Percentiles rank a stretch among this genome's conserved stretches.
Evolutionary conservation across 2,797 vertebrate genomes (phyloP).

Genomic region (Bucorvus abyssinicus): DNA sequence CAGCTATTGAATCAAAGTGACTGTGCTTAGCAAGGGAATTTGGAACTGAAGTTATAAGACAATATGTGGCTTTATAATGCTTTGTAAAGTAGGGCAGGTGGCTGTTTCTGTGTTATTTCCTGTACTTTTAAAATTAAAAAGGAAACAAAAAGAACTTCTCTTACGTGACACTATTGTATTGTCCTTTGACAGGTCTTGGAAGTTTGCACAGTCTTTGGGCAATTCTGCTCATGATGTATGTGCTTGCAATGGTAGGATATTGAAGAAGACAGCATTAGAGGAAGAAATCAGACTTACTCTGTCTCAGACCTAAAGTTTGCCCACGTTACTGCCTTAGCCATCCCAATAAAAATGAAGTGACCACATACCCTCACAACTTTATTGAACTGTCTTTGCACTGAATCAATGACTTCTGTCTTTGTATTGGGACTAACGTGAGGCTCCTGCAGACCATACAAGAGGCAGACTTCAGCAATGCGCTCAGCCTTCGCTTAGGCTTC

Average conservation of each 20-base stretch:
- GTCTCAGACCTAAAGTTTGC: background rate
- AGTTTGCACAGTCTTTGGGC: background rate
- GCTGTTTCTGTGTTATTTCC: background rate
- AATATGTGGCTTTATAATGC: background rate
- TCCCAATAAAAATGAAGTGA: background rate
- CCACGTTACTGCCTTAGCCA: background rate
- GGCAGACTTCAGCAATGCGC: background rate
- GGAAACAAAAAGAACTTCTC: background rate
- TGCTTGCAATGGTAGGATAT: background rate
- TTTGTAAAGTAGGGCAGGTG: background rate
- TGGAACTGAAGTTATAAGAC: background rate
- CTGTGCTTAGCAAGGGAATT: background rate
- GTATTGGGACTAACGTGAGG: background rate
- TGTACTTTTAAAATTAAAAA: background rate
- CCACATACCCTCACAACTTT: background rate
- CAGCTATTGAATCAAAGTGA: background rate
- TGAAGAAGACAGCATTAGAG: background rate
- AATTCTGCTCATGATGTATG: rapidly evolving
- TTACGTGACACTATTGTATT: rapidly evolving
- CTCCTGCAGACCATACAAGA: background rate
- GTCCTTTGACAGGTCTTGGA: background rate
- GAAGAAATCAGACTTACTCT: background rate
- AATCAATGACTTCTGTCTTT: background rate
- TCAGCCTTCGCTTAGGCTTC: background rate
- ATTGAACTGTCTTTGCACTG: background rate